Conservation (phyloP, 2,113 vertebrate genomes). For the Zosterops pallidus region DNA sequence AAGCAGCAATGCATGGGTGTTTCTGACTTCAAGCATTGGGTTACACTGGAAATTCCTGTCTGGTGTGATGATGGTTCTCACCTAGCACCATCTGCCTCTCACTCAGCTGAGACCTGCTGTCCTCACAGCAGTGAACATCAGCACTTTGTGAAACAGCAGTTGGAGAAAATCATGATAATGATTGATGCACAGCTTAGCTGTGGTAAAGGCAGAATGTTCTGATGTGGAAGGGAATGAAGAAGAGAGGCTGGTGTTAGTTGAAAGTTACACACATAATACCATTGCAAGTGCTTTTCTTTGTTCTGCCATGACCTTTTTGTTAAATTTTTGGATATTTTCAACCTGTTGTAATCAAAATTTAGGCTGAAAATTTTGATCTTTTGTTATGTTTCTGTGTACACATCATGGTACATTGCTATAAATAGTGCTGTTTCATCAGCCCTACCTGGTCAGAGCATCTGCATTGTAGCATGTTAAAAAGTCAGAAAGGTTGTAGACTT, state of each 20-base stretch:
- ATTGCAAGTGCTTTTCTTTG: neutral
- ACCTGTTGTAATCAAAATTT: neutral
- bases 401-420: rapidly evolving
- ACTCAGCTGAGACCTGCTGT: neutral
- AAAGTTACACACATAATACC: neutral
- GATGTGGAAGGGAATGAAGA: neutral
- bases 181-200: neutral
- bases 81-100: neutral
- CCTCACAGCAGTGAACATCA: rapidly evolving
- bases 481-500: neutral
- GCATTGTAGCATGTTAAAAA: neutral
- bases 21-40: neutral
- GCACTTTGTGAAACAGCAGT: neutral
- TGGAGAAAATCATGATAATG: neutral
- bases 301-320: neutral
- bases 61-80: neutral
- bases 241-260: neutral
- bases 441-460: neutral
- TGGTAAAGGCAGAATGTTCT: neutral
- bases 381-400: neutral
- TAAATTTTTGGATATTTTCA: neutral
- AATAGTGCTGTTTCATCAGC: neutral
- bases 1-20: rapidly evolving
- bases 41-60: neutral
- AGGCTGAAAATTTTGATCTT: neutral